Conservation (phyloP, 2,888 invertebrate species). For the Ormyrus pomaceus region DNA sequence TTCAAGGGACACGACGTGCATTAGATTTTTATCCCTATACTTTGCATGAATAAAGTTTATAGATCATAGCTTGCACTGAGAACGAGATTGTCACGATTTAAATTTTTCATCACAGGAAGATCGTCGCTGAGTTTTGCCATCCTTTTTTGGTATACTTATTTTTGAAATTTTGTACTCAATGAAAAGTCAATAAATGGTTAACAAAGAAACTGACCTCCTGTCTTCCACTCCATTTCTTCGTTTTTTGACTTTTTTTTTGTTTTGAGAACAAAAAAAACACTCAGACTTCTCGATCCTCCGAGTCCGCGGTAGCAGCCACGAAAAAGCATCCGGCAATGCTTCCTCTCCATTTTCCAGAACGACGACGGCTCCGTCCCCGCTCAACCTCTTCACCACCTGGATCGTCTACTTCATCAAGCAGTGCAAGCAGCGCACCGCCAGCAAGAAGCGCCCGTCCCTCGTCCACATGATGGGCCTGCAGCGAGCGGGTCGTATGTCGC, state of each 20-base stretch:
- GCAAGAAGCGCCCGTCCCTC: conserved; percentile 75
- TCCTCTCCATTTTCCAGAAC: conserved; percentile 75
- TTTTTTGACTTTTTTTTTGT: background rate
- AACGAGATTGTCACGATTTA: no score
- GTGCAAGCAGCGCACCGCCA: conserved; percentile 76
- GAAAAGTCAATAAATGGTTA: no score
- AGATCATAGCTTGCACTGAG: no score
- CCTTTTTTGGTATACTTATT: background rate
- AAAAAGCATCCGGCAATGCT: conserved; percentile 11
- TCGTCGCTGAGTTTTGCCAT: no score
- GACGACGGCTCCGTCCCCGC: conserved; percentile 84
- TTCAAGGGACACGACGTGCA: no score
- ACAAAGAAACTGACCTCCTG: background rate
- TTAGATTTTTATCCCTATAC: no score
- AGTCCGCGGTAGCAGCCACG: background rate
- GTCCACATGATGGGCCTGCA: conserved; percentile 77
- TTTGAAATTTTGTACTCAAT: background rate
- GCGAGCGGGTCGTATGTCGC: conserved; percentile 74
- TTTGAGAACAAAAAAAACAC: no score
- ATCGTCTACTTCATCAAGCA: conserved; percentile 77
- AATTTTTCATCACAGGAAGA: no score
- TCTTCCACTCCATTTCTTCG: background rate
- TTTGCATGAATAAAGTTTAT: no score
- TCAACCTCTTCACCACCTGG: conserved; percentile 83
- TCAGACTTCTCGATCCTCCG: no score